A percentile compares a stretch with the other conserved stretches of the same genome.
Conservation (phyloP, 2,888 invertebrate genomes). For the Tetragnatha montana region DNA sequence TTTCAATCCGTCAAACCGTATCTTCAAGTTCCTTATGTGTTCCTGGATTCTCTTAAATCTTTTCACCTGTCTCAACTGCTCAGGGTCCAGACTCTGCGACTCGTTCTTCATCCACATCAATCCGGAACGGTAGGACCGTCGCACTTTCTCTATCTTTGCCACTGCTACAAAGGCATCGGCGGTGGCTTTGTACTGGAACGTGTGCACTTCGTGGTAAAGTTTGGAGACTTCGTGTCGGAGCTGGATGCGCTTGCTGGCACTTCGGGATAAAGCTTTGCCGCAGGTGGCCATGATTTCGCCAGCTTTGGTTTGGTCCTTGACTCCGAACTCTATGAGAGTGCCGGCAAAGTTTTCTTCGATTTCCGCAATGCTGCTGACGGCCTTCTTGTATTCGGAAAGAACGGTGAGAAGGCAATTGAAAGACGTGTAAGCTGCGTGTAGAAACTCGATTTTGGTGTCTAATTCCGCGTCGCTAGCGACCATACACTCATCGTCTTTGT, state of each 20-base stretch:
- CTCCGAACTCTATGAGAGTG: constrained; percentile 40
- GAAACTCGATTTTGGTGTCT: constrained; percentile 92
- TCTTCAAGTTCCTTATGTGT: constrained; percentile 49
- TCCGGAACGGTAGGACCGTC: constrained; percentile 52
- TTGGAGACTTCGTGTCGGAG: constrained; percentile 19
- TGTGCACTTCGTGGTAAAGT: constrained; percentile 44
- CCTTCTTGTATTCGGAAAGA: constrained; percentile 9
- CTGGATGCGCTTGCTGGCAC: background rate
- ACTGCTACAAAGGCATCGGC: constrained; percentile 44
- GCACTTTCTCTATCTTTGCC: constrained; percentile 38
- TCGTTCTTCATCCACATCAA: constrained; percentile 65
- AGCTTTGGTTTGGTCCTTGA: constrained; percentile 44
- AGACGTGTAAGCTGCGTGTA: constrained; percentile 29
- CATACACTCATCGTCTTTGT: constrained; percentile 97
- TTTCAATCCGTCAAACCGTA: constrained; percentile 36
- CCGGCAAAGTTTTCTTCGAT: constrained; percentile 35
- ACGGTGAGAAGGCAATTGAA: constrained; percentile 30
- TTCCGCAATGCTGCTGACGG: background rate
- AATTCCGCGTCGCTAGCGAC: constrained; percentile 96
- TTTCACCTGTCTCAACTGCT: constrained; percentile 14
- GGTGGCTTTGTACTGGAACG: constrained; percentile 56
- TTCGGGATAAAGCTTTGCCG: constrained; percentile 29
- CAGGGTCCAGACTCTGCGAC: constrained; percentile 53
- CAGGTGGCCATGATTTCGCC: constrained; percentile 32
- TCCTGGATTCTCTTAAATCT: constrained; percentile 50